A percentile compares a stretch with the other conserved stretches of the same genome.
Evolutionary conservation across 2,797 vertebrate genomes (phyloP).

Genomic region (Podarcis siculus): DNA sequence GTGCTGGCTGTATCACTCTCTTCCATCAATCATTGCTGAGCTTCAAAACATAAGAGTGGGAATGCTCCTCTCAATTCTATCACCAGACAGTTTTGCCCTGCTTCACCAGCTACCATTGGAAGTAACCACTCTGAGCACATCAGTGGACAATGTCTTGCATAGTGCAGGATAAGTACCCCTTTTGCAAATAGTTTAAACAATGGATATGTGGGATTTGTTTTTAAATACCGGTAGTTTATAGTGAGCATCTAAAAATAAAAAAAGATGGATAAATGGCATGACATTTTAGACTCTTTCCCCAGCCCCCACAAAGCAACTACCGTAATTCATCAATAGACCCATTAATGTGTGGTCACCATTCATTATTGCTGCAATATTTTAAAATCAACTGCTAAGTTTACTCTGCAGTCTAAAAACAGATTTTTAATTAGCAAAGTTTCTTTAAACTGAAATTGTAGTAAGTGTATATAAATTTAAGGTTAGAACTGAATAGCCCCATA

Average conservation of each 20-base stretch:
- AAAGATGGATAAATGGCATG: not conserved
- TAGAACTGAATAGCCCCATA: conserved; percentile 41
- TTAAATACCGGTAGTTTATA: not conserved
- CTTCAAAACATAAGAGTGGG: not conserved
- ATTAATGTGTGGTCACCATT: not conserved
- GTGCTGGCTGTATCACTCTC: no score
- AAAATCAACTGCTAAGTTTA: not conserved
- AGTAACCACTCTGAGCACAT: not conserved
- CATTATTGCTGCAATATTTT: not conserved
- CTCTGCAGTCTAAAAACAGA: conserved; percentile 7
- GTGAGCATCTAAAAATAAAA: not conserved
- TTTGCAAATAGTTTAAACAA: not conserved
- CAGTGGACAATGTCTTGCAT: not conserved
- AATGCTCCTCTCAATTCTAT: not conserved
- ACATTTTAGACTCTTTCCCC: not conserved
- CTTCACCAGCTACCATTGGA: not conserved
- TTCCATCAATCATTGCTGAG: no score
- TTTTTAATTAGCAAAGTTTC: conserved; percentile 47
- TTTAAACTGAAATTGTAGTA: conserved; percentile 45
- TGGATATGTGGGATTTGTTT: not conserved
- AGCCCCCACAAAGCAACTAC: not conserved
- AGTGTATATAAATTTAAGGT: conserved; percentile 22
- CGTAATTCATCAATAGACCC: conserved; percentile 35
- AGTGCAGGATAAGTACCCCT: not conserved
- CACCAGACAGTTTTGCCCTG: not conserved